Base-by-base conservation (phyloP, 2,888 invertebrate genomes). In the Pasiphila rectangulata region DNA sequence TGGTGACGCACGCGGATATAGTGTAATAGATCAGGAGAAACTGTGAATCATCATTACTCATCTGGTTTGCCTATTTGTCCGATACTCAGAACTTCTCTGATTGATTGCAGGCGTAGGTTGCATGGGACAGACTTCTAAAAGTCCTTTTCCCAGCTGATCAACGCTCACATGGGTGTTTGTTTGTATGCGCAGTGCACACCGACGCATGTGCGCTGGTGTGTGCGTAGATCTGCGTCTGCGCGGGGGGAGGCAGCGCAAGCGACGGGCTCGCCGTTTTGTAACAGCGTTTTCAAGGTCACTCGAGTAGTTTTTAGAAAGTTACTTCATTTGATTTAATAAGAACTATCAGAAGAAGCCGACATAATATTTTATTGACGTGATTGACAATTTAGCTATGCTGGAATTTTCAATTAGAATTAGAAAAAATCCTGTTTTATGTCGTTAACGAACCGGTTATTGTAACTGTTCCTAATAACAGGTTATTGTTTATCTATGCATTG, bases 251-350 rank as follows among this genome's bases (percentile, higher is more conserved):
- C 72, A 75, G 74, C n/a, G n/a, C 72, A 78, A 70, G 82, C 83
- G 83, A 83, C 75, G 73, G 82, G 82, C 69, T 72, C 79, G 83
- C 84, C 78, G 83, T 89, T 85, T 88, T 86, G 88, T 88, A 89
- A 89, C 72, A 87, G 75, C 80, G 79, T 81, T 87, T 87, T 89
- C 89, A 89, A 89, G 89, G 89, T 89, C 88, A 88, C 73, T 72
- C 74, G 76, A 83, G 79, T 79, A 84, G 83, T 85, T 86, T 88
- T 89, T 89, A 88, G 89, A 89, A 89, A 89, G 89, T 88, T 81
- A 84, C 82, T 83, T 81, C 78, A 82, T 69, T 75, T 25, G 36
- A 34, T 36, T 45, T 30, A 10, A 19, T 32, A 15, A 35, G 29
- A 25, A 25, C 10, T 2, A 10, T 10, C 4, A 23, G 9, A 38